Base-by-base conservation (phyloP, 2,113 vertebrate species). In the Leucopsar rothschildi region DNA sequence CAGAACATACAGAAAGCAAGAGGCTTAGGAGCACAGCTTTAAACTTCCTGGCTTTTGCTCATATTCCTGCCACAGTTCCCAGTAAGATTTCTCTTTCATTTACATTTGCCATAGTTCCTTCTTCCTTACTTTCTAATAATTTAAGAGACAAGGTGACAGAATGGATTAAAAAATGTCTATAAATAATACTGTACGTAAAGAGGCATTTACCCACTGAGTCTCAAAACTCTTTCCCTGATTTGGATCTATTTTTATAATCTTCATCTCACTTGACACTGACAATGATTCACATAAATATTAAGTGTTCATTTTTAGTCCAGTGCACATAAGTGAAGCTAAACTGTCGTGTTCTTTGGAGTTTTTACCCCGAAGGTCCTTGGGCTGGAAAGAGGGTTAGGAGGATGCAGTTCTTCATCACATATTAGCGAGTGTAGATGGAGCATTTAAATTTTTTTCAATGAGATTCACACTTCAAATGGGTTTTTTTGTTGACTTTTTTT, bases 201-300 rank as follows among this genome's bases (percentile, higher is more conserved):
- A 94, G 88, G 82, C 88, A 92, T 94, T 96, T 94, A 94, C 85
- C 92, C 93, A 86, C 87, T 21, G 64, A 96, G 80, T 95, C 64
- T 88, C 81, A 86, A 86, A 95, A 86, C 85, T 93, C 85, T n/a
- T 81, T 94, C 68, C 71, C 22, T 60, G 82, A 94, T 95, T 93
- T 83, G 56, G n/a, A 60, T 93, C 92, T 96, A 88, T 94, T 96
- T 97, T 96, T 96, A 71, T 86, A 92, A 92, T 55, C 68, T 83
- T 93, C 79, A 78, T 96, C 88, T 96, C 79, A 68, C 85, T 95
- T 96, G 96, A 93, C 95, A 97, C 71, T 96, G 93, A 93, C 93
- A 95, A 64, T 94, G 92, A 97, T 95, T 97, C 93, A 92, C 82
- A 97, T 96, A 96, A 97, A 97, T 96, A 96, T 90, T 93, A 97